These are phyloP conservation scores for Phasianus colchicus DNA, from an alignment of 2,113 vertebrate species.

Conservation along the genomic window DNA sequence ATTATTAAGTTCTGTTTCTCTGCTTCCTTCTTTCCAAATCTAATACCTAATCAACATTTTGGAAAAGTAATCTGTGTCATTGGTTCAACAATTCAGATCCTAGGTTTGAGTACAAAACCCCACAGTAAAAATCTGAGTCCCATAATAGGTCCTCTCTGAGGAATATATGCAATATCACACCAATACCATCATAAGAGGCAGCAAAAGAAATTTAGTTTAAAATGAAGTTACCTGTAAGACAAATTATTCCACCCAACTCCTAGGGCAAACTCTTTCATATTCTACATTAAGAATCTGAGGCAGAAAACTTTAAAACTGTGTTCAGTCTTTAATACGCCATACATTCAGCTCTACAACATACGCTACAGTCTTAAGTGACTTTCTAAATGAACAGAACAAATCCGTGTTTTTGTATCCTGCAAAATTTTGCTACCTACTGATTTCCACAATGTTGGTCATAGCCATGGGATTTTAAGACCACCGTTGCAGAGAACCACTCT, in stretches of 20 bases:
- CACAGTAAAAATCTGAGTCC: neutral
- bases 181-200: neutral
- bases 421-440: neutral
- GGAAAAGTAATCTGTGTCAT: neutral
- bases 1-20: neutral
- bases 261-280: neutral
- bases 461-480: neutral
- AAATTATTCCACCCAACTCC: neutral
- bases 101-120: neutral
- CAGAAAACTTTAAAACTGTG: neutral
- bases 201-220: neutral
- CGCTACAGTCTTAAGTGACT: neutral
- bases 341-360: neutral
- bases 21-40: neutral
- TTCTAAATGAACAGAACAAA: neutral
- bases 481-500: neutral
- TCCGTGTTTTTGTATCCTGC: neutral
- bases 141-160: neutral
- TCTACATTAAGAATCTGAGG: neutral
- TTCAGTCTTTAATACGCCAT: neutral
- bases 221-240: neutral
- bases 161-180: neutral
- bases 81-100: neutral
- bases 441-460: neutral
- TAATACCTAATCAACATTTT: slow-evolving; percentile 5